Evolutionary conservation across 2,888 invertebrate species (phyloP).

Genomic region (Ichneumoninae sp.): DNA sequence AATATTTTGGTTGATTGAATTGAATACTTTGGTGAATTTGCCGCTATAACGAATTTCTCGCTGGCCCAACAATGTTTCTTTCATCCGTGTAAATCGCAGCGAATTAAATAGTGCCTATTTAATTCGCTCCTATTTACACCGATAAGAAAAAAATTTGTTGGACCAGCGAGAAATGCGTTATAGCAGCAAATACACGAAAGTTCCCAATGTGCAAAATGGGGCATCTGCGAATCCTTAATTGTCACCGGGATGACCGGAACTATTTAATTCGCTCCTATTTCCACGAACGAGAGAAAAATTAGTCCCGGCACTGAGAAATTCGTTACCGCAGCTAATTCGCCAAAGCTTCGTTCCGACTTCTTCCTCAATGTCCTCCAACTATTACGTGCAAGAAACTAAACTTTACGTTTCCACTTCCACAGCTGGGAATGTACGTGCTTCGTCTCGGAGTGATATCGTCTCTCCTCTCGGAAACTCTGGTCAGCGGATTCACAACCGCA

Average conservation of each 20-base stretch:
- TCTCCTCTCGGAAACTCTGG: conserved; percentile 91
- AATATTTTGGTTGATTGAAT: conserved; percentile 9
- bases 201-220: not conserved
- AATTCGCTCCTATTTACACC: not conserved
- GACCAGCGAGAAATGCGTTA: no score
- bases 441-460: conserved; percentile 91
- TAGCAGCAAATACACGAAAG: not conserved
- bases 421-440: conserved; percentile 90
- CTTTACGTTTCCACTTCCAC: conserved; percentile 70
- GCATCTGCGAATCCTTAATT: not conserved
- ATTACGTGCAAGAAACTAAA: conserved; percentile 52
- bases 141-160: no score
- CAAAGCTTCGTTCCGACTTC: conserved; percentile 27
- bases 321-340: not conserved
- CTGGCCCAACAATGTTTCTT: no score
- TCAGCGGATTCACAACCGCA: conserved; percentile 94
- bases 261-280: not conserved
- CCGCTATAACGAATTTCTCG: no score
- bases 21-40: not conserved
- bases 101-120: not conserved
- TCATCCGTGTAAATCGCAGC: not conserved
- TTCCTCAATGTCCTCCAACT: conserved; percentile 63
- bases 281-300: no score
- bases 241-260: not conserved
- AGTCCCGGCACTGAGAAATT: no score